A percentile compares a stretch with the other conserved stretches of the same genome.
These are phyloP conservation scores for Arenicola marina DNA, from an alignment of 2,888 invertebrate genomes.

Conservation along the genomic window DNA sequence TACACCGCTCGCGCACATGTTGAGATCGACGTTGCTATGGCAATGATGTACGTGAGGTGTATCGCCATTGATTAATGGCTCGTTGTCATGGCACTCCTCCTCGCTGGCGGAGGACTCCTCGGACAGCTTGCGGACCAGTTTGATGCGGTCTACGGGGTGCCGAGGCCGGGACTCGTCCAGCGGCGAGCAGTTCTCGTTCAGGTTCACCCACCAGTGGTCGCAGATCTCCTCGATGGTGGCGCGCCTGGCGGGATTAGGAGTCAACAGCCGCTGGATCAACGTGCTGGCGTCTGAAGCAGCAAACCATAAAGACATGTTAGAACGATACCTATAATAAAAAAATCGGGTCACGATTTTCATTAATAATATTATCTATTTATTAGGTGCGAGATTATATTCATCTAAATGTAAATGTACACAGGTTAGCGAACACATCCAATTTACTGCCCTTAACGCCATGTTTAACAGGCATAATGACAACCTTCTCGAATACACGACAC, in stretches of 20 bases:
- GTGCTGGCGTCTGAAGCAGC: slow-evolving; percentile 90
- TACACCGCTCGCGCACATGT: not conserved
- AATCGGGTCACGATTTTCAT: too few relatives aligned
- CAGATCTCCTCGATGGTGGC: slow-evolving; percentile 94
- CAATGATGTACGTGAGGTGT: not conserved
- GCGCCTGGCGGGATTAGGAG: slow-evolving; percentile 85
- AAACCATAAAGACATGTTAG: too few relatives aligned
- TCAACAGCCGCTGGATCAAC: slow-evolving; percentile 90
- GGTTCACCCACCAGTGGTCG: slow-evolving; percentile 95
- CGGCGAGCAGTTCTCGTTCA: slow-evolving; percentile 45
- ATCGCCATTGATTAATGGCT: not conserved
- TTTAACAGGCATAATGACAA: too few relatives aligned
- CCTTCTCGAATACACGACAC: too few relatives aligned
- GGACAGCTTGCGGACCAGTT: slow-evolving; percentile 8
- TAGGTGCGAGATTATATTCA: too few relatives aligned
- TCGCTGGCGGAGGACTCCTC: slow-evolving; percentile 18
- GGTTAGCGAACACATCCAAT: too few relatives aligned
- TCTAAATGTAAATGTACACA: too few relatives aligned
- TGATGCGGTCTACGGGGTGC: slow-evolving; percentile 14
- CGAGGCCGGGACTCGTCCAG: slow-evolving; percentile 29
- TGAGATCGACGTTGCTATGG: too few relatives aligned
- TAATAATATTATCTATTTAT: too few relatives aligned
- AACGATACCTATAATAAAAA: too few relatives aligned
- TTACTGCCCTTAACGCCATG: too few relatives aligned
- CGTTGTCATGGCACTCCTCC: slow-evolving; percentile 9